Conservation (phyloP, 1,140 invertebrate species). For the Zaprionus ghesquierei region DNA sequence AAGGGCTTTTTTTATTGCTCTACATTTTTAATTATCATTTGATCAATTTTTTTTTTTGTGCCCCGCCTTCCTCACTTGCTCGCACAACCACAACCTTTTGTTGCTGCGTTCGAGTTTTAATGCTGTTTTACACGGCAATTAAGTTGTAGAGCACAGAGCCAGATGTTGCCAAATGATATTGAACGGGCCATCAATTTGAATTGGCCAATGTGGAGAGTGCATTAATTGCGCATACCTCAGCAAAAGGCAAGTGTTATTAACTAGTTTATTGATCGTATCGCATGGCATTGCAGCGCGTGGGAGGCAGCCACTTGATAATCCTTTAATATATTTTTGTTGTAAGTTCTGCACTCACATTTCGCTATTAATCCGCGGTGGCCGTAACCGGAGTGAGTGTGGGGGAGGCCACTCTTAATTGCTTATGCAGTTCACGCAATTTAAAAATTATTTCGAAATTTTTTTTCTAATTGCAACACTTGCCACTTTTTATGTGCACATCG, state of each 20-base stretch:
- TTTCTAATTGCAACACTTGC: conserved; percentile 17
- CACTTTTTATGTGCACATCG: conserved; percentile 39
- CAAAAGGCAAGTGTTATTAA: conserved; percentile 13
- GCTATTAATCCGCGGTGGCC: not conserved
- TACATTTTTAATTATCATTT: conserved; percentile 79
- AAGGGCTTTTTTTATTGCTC: conserved; percentile 67
- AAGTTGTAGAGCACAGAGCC: conserved; percentile 52
- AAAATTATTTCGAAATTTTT: conserved; percentile 32
- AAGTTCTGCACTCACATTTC: not conserved
- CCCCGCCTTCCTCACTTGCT: no score
- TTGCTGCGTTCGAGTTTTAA: conserved; percentile 37
- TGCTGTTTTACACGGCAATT: conserved; percentile 73
- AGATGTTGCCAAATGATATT: conserved; percentile 35
- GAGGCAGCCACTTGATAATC: not conserved
- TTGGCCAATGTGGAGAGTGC: conserved; percentile 19
- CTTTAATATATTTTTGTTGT: not conserved
- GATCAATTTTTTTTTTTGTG: conserved; percentile 45
- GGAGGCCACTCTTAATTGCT: not conserved
- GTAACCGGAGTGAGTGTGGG: no score
- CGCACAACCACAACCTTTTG: not conserved
- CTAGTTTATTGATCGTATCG: conserved; percentile 15
- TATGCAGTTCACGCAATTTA: conserved; percentile 32
- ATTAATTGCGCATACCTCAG: conserved; percentile 24
- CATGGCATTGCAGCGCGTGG: not conserved
- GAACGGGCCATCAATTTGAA: conserved; percentile 34